Conservation (phyloP, 1,140 invertebrate species). For the Drosophila persimilis region DNA sequence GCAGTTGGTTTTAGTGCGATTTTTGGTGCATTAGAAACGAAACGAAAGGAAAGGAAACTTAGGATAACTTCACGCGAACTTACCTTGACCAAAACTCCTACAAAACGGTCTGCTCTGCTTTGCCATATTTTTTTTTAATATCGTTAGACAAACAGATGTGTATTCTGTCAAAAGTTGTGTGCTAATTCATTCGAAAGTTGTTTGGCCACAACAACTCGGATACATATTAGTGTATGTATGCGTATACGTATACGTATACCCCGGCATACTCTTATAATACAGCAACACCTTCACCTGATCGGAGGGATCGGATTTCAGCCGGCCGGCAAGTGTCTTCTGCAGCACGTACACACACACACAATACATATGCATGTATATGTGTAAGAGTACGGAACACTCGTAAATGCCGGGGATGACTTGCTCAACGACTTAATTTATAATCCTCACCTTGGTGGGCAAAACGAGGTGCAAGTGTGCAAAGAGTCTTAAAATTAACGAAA, state of each 20-base stretch:
- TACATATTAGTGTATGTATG: not conserved
- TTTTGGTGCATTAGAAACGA: constrained; percentile 65
- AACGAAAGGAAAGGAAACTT: constrained; percentile 30
- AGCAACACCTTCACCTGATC: constrained; percentile 42
- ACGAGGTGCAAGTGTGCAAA: constrained; percentile 50
- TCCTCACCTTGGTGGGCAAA: not conserved
- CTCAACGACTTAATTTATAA: constrained; percentile 36
- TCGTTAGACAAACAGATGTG: constrained; percentile 33
- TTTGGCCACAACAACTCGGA: constrained; percentile 47
- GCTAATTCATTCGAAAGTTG: constrained; percentile 70
- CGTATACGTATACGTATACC: too few relatives aligned
- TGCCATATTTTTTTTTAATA: constrained; percentile 19
- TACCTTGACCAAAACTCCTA: constrained; percentile 72
- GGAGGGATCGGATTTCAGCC: constrained; percentile 2
- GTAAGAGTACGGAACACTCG: not conserved
- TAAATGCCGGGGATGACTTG: constrained; percentile 18
- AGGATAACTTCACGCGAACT: constrained; percentile 61
- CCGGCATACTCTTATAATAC: too few relatives aligned
- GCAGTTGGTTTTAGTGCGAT: constrained; percentile 60
- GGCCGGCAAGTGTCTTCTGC: not conserved
- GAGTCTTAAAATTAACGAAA: constrained; percentile 15
- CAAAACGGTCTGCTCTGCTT: constrained; percentile 61
- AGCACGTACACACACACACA: not conserved
- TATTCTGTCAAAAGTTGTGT: constrained; percentile 57
- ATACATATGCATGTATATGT: not conserved